These are phyloP conservation scores for Dasysyrphus albostriatus DNA, from an alignment of 2,888 invertebrate species.

Conservation along the genomic window DNA sequence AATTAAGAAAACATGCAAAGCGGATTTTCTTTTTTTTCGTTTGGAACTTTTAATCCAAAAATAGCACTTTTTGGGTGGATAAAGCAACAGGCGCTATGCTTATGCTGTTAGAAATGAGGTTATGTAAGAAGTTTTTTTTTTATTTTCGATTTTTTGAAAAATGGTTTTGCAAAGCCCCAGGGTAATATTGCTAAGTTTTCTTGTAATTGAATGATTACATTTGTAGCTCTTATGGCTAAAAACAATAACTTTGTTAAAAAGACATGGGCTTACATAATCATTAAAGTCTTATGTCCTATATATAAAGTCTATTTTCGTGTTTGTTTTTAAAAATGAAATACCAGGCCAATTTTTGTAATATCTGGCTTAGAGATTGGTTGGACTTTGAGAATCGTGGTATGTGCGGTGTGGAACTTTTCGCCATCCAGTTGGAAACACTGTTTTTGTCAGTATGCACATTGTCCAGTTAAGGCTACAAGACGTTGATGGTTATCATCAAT, in stretches of 20 bases:
- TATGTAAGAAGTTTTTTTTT: slow-evolving; percentile 5
- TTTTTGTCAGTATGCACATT: too few species aligned
- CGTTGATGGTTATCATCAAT: too few species aligned
- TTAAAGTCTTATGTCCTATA: neutral
- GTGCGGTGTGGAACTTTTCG: too few species aligned
- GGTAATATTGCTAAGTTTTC: neutral
- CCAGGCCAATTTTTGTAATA: neutral
- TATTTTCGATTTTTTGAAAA: slow-evolving; percentile 2
- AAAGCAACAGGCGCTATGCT: neutral
- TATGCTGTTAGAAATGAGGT: neutral
- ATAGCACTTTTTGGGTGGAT: slow-evolving; percentile 38
- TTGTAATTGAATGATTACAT: slow-evolving; percentile 10
- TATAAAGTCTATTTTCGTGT: neutral
- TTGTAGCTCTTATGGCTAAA: slow-evolving; percentile 8
- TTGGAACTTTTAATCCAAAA: slow-evolving; percentile 31
- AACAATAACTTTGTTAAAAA: neutral
- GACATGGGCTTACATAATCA: neutral
- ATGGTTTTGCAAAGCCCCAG: neutral
- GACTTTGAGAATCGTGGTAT: neutral
- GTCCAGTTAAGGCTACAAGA: too few species aligned
- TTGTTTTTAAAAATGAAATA: neutral
- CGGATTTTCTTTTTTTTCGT: neutral
- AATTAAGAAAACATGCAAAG: slow-evolving; percentile 68
- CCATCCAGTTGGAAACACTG: too few species aligned
- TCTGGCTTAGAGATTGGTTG: neutral